Percentiles rank a stretch among this genome's conserved stretches.
Evolutionary conservation across 53 echinoderm and acorn worm species (phyloP).

Genomic region (Arbacia lixula): DNA sequence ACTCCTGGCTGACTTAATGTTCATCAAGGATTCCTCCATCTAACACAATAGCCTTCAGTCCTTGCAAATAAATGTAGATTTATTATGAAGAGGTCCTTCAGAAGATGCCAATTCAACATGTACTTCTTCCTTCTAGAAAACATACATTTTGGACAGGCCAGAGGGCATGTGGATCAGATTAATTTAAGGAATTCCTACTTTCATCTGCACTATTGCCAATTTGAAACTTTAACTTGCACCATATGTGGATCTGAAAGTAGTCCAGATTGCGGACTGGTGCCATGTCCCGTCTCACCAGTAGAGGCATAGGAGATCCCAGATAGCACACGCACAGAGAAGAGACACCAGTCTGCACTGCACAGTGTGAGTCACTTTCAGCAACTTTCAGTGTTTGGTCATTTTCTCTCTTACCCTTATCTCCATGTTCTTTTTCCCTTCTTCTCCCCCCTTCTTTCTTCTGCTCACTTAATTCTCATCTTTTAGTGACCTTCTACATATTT

Average conservation of each 20-base stretch:
- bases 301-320: constrained; percentile 16
- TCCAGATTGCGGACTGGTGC: constrained; percentile 15
- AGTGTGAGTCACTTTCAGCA: constrained; percentile 31
- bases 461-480: neutral
- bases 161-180: constrained; percentile 37
- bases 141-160: constrained; percentile 11
- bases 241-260: neutral
- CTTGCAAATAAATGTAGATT: too few relatives aligned
- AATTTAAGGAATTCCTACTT: constrained; percentile 40
- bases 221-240: constrained; percentile 31
- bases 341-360: neutral
- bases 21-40: too few relatives aligned
- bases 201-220: constrained; percentile 31
- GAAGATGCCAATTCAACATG: too few relatives aligned
- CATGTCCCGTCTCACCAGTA: constrained; percentile 26
- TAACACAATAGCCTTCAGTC: too few relatives aligned
- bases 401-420: neutral
- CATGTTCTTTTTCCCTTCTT: too few relatives aligned
- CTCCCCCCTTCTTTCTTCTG: neutral
- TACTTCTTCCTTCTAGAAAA: constrained; percentile 2
- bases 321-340: too few relatives aligned
- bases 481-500: neutral
- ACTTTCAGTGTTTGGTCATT: neutral
- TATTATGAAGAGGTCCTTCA: too few relatives aligned
- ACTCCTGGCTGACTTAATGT: too few relatives aligned